phyloP scores from a whole-genome alignment of 2,888 invertebrate species.

The Drosophila nigricruria region DNA sequence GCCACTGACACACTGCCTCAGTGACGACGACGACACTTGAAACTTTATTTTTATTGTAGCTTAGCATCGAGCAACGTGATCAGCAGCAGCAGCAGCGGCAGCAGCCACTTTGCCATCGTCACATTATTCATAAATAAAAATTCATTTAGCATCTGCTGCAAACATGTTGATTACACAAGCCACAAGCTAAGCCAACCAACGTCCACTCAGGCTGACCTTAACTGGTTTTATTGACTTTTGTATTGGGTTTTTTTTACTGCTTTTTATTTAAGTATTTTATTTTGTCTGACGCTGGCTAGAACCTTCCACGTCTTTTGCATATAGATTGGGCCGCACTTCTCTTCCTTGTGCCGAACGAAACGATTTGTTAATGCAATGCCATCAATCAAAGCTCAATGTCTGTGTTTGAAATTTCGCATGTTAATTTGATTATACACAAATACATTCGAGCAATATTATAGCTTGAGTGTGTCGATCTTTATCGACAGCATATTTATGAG shows the following conservation, averaged over 20 bases:
- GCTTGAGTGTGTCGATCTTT: constrained; percentile 43
- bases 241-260: constrained; percentile 37
- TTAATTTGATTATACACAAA: constrained; percentile 57
- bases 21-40: constrained; percentile 70
- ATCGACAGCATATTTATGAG: constrained; percentile 56
- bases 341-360: constrained; percentile 28
- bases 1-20: constrained; percentile 79
- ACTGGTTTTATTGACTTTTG: constrained; percentile 81
- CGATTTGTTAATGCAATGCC: constrained; percentile 47
- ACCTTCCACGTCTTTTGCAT: constrained; percentile 72
- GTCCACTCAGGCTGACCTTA: constrained; percentile 65
- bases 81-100: constrained; percentile 44
- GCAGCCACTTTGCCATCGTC: constrained; percentile 51
- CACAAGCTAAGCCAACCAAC: constrained; percentile 37
- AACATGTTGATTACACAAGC: constrained; percentile 79
- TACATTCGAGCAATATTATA: constrained; percentile 18
- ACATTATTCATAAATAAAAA: constrained; percentile 77
- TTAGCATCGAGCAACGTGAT: constrained; percentile 69
- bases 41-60: constrained; percentile 75
- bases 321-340: constrained; percentile 40
- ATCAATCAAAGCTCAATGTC: constrained; percentile 60
- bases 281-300: constrained; percentile 51
- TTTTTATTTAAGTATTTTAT: constrained; percentile 22
- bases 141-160: constrained; percentile 77
- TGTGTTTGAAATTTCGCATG: constrained; percentile 61